A percentile compares a stretch with the other conserved stretches of the same genome.
phyloP scores from a whole-genome alignment of 2,113 vertebrate genomes.

The Geococcyx californianus region DNA sequence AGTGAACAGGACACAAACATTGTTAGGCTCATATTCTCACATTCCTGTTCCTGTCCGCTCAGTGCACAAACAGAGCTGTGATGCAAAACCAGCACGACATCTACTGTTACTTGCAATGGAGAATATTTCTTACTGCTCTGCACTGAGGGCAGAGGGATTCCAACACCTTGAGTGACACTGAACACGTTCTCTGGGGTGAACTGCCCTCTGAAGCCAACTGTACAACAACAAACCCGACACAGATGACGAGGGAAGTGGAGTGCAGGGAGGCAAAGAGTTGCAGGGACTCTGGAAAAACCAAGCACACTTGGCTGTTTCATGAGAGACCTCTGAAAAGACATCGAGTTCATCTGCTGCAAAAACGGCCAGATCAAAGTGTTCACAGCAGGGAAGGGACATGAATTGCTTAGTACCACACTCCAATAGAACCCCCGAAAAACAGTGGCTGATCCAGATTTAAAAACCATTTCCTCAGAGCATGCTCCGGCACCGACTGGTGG shows the following conservation, averaged over 20 bases:
- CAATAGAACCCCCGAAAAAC: rapidly evolving
- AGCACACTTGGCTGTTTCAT: not conserved
- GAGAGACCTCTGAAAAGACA: not conserved
- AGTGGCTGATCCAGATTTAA: not conserved
- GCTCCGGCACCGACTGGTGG: not conserved
- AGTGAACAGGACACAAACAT: slow-evolving; percentile 69
- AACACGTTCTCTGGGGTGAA: too few relatives aligned
- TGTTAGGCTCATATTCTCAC: not conserved
- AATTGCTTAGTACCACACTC: rapidly evolving
- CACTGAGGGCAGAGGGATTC: not conserved
- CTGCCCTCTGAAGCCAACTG: not conserved
- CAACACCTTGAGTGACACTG: not conserved
- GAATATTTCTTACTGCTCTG: not conserved
- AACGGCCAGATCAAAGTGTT: not conserved
- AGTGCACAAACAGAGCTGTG: not conserved
- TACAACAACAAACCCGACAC: not conserved
- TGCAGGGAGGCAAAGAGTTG: not conserved
- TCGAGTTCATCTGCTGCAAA: not conserved
- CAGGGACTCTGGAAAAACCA: not conserved
- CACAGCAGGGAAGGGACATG: not conserved
- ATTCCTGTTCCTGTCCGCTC: rapidly evolving
- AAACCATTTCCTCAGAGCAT: rapidly evolving
- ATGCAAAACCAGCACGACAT: not conserved
- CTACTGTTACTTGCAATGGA: not conserved
- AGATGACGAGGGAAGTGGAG: not conserved